Evolutionary conservation across 2,797 vertebrate genomes (phyloP), one percentile per base, ranked within the genome.

Genomic region (Champsocephalus gunnari): DNA sequence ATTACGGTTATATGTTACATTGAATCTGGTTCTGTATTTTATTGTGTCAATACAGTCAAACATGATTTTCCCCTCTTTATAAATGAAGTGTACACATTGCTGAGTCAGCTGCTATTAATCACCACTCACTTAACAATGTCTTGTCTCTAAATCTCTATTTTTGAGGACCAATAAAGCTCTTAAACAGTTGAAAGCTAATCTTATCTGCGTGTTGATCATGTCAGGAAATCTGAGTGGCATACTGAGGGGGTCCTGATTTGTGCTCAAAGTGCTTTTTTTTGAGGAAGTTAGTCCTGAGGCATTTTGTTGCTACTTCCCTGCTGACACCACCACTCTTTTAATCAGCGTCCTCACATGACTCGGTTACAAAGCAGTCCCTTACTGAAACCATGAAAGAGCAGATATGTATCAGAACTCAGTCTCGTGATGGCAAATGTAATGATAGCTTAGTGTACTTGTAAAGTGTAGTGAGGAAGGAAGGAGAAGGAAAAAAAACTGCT

Each of bases 261-360:
- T 3, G 13, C 13, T 51, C 24, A 5, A 7, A 1, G 5, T 57
- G 9, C 1, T 73, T 21, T 61, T 45, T 67, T 60, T 28, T 68
- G 6, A 47, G 87, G 92, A 93, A 93, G 83, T 88, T 51, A 1
- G 10, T 8, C 44, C 5, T 54, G 50, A 19, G 17, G 48, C 58
- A 4, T 72, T 57, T 72, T 74, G 61, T 12, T 5, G 41, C 58
- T 21, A 86, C 90, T 92, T 93, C 88, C 85, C 49, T 74, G 78
- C 81, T 81, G 79, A 84, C 77, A 16, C 5, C 11, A 38, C 34
- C 8, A 9, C 28, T 66, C 28, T 71, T 38, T 63, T 66, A 71
- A 83, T 80, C 88, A 61, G 81, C 1, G 9, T 13, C 34, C 73
- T 92, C 90, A 91, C 89, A 81, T 92, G 91, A 92, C 72, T 58